These are phyloP conservation scores for Epicampocera succincta DNA, from an alignment of 2,888 invertebrate genomes.

Conservation along the genomic window DNA sequence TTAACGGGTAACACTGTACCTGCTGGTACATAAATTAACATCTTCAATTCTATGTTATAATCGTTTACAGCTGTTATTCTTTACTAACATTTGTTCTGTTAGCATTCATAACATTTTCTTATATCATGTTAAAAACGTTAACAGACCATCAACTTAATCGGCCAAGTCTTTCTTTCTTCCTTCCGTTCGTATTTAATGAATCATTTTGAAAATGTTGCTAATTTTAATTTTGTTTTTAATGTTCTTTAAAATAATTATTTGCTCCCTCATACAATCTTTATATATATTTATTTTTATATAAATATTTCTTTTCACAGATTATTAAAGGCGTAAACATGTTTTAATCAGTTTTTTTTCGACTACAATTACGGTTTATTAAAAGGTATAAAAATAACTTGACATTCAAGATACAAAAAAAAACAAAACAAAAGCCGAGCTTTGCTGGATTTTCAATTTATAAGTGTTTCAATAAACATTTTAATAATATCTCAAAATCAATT, in stretches of 20 bases:
- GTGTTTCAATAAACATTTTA: neutral
- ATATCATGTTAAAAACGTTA: too few relatives aligned
- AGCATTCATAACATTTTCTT: too few relatives aligned
- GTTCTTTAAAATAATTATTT: neutral
- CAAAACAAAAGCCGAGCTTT: constrained; percentile 65
- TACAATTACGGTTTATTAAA: constrained; percentile 40
- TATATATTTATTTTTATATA: constrained; percentile 36
- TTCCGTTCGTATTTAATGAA: too few relatives aligned
- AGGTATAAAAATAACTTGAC: constrained; percentile 51
- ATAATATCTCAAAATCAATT: constrained; percentile 6
- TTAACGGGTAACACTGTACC: too few relatives aligned
- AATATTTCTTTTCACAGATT: constrained; percentile 56
- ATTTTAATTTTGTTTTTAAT: neutral
- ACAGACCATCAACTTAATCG: too few relatives aligned
- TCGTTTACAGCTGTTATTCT: too few relatives aligned
- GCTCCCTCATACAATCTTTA: too few relatives aligned
- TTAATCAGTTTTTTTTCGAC: constrained; percentile 25
- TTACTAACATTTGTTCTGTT: too few relatives aligned
- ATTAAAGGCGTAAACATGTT: constrained; percentile 47
- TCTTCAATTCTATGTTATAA: too few relatives aligned
- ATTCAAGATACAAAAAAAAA: neutral
- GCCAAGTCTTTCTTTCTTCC: too few relatives aligned
- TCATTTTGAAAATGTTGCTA: too few relatives aligned
- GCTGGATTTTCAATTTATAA: neutral
- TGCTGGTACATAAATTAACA: too few relatives aligned